phyloP scores from a whole-genome alignment of 92 coral and sea anemone species.

The Epizoanthus stellaris region DNA sequence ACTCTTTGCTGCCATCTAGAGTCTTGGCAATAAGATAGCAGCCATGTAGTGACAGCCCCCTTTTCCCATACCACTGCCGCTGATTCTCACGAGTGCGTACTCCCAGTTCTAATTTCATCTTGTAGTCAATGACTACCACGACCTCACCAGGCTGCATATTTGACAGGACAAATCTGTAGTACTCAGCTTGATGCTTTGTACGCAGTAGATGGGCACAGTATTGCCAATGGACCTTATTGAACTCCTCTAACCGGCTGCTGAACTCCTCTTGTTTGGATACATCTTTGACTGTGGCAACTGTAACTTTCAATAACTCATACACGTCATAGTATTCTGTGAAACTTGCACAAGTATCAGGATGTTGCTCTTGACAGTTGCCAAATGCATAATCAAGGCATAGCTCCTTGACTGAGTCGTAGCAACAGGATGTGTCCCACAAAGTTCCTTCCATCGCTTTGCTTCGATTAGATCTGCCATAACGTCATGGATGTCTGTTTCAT shows the following conservation, averaged over 20 bases:
- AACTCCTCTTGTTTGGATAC: not conserved
- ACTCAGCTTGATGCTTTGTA: constrained; percentile 36
- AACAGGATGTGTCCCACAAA: too few relatives aligned
- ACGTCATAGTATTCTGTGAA: constrained; percentile 2
- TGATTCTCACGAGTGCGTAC: constrained; percentile 46
- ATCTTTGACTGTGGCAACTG: not conserved
- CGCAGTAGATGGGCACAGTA: constrained; percentile 34
- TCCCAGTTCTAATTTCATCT: constrained; percentile 49
- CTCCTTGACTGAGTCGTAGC: not conserved
- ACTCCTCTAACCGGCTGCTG: not conserved
- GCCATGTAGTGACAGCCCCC: constrained; percentile 55
- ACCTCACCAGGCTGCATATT: constrained; percentile 51
- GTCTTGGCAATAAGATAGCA: constrained; percentile 42
- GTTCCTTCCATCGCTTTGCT: too few relatives aligned
- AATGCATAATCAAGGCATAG: constrained; percentile 46
- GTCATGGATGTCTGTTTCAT: too few relatives aligned
- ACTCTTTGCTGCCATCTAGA: not conserved
- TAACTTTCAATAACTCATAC: constrained; percentile 14
- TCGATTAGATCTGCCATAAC: too few relatives aligned
- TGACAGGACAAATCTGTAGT: constrained; percentile 27
- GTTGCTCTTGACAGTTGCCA: constrained; percentile 13
- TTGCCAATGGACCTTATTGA: not conserved
- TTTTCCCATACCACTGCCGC: constrained; percentile 57
- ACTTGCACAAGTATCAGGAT: constrained; percentile 20
- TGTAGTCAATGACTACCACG: constrained; percentile 45